These are phyloP conservation scores for Collichthys lucidus DNA, from an alignment of 2,113 vertebrate species.

Conservation along the genomic window DNA sequence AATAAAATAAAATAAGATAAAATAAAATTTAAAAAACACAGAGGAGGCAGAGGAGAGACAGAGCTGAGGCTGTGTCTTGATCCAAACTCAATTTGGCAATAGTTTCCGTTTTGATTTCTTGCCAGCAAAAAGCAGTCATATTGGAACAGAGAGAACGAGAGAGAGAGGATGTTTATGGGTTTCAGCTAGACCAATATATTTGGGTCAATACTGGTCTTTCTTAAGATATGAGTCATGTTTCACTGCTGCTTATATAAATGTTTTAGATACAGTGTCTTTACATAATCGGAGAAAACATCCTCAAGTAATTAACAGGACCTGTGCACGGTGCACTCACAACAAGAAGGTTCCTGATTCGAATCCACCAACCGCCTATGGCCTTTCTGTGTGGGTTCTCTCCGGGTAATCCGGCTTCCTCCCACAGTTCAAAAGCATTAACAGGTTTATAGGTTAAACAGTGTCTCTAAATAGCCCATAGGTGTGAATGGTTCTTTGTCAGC, in stretches of 20 bases:
- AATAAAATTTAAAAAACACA: background rate
- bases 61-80: background rate
- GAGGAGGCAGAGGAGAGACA: background rate
- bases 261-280: background rate
- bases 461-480: too few species aligned
- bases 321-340: too few species aligned
- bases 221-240: background rate
- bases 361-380: too few species aligned
- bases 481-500: too few species aligned
- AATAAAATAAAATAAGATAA: background rate
- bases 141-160: background rate
- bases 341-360: too few species aligned
- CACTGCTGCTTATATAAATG: background rate
- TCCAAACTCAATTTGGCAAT: background rate
- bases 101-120: background rate
- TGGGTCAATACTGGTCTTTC: conserved; percentile 2
- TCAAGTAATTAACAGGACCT: background rate
- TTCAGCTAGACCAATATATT: background rate
- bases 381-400: too few species aligned
- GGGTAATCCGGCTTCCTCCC: too few species aligned
- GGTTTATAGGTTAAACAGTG: too few species aligned
- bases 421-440: too few species aligned
- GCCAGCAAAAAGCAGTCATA: background rate
- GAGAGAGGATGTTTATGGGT: background rate
- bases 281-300: background rate